Evolutionary conservation across 2,797 vertebrate species (phyloP).

Genomic region (Halcyon smyrnensis): DNA sequence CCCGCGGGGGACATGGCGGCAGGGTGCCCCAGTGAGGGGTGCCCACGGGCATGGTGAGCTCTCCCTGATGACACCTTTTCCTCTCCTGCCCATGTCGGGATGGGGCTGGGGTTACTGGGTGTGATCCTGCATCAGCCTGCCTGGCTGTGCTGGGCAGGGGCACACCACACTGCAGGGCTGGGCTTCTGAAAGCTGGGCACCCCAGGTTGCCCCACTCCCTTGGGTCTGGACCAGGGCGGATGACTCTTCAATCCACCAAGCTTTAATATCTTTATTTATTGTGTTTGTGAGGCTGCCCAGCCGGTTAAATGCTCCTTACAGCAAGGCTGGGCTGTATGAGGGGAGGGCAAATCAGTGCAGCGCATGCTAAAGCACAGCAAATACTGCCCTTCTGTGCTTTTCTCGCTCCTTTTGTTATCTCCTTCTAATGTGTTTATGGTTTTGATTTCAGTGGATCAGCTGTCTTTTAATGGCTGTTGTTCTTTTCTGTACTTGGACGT

Average conservation of each 20-base stretch:
- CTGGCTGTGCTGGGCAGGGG: not conserved
- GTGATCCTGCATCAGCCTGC: not conserved
- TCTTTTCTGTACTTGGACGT: not conserved
- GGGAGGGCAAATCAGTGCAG: not conserved
- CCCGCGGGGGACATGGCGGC: accelerated
- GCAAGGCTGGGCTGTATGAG: not conserved
- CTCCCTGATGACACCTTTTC: not conserved
- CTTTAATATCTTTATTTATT: not conserved
- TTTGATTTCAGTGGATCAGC: not conserved
- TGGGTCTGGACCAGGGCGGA: not conserved
- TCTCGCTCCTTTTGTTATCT: not conserved
- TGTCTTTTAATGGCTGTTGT: not conserved
- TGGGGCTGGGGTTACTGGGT: not conserved
- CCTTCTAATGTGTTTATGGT: not conserved
- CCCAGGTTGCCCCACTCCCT: not conserved
- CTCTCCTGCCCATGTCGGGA: accelerated
- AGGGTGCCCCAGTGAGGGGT: not conserved
- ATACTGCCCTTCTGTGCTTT: not conserved
- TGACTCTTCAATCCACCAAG: not conserved
- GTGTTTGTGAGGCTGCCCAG: not conserved
- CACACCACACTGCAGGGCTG: accelerated
- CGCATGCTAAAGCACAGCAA: not conserved
- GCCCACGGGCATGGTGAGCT: not conserved
- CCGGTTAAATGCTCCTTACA: not conserved
- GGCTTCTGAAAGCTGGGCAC: not conserved